phyloP scores from a whole-genome alignment of 2,797 vertebrate species.

The Coilia nasus region DNA sequence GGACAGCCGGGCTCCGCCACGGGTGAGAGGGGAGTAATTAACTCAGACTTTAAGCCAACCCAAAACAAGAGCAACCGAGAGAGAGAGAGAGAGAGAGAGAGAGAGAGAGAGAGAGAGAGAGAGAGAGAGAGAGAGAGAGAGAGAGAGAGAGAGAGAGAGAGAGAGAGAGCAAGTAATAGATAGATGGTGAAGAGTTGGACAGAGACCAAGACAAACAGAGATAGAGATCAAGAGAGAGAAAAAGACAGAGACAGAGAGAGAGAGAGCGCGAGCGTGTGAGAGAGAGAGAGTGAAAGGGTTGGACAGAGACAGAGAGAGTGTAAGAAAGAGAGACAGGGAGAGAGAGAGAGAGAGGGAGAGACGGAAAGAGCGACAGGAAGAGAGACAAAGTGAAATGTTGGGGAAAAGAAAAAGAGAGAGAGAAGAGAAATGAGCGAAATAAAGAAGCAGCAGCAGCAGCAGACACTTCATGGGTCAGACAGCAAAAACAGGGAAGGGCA shows the following conservation, averaged over 20 bases:
- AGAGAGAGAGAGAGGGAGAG: background rate
- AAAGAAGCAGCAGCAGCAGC: conserved; percentile 37
- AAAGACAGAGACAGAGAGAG: background rate
- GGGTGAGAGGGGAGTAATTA: conserved; percentile 89
- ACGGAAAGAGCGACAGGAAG: background rate
- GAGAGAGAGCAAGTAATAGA: conserved; percentile 36
- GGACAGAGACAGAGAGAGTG: no score
- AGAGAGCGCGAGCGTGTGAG: background rate
- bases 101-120: conserved; percentile 58
- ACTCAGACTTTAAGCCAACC: conserved; percentile 94
- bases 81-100: conserved; percentile 60
- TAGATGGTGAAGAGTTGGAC: conserved; percentile 56
- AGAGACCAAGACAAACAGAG: background rate
- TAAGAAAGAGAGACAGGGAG: conserved; percentile 32
- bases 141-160: conserved; percentile 23
- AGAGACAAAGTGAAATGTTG: background rate
- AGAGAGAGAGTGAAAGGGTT: background rate
- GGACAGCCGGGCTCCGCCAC: conserved; percentile 91
- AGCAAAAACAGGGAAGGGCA: conserved; percentile 40
- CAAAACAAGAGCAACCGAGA: conserved; percentile 79
- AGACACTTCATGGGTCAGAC: conserved; percentile 59
- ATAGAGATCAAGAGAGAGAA: background rate
- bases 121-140: conserved; percentile 33
- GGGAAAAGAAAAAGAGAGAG: background rate
- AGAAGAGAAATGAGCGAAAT: background rate